Evolutionary conservation across 2,113 vertebrate species (phyloP).

Genomic region (Pitta sordida): DNA sequence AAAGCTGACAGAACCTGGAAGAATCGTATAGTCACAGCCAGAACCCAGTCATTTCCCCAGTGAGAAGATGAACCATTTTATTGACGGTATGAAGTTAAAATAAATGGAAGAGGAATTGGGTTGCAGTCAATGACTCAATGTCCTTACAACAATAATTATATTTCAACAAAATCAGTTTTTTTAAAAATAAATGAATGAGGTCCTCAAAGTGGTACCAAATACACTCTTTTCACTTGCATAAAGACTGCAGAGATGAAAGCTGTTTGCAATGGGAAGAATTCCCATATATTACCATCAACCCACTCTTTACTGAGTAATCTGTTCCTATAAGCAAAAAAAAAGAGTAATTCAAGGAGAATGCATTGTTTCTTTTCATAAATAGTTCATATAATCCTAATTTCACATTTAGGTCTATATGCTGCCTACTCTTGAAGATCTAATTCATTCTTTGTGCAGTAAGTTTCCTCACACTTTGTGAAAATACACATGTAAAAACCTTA

Average conservation of each 20-base stretch:
- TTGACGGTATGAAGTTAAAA: constrained; percentile 32
- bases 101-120: background rate
- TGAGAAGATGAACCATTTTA: constrained; percentile 4
- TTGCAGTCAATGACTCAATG: background rate
- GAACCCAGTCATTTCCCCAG: background rate
- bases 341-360: background rate
- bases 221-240: background rate
- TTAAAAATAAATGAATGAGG: background rate
- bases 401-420: background rate
- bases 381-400: background rate
- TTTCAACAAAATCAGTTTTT: background rate
- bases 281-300: constrained; percentile 2
- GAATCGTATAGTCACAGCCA: background rate
- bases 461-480: background rate
- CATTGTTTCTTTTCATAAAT: constrained; percentile 15
- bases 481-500: background rate
- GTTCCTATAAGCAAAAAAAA: background rate
- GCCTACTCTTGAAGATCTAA: background rate
- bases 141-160: background rate
- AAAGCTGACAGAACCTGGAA: rapidly evolving
- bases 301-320: constrained; percentile 33
- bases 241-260: background rate
- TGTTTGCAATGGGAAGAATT: constrained; percentile 16
- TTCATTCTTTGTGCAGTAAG: background rate
- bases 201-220: background rate